Base-by-base conservation (phyloP, 64 coral and sea anemone genomes). In the Cladopsammia gracilis region DNA sequence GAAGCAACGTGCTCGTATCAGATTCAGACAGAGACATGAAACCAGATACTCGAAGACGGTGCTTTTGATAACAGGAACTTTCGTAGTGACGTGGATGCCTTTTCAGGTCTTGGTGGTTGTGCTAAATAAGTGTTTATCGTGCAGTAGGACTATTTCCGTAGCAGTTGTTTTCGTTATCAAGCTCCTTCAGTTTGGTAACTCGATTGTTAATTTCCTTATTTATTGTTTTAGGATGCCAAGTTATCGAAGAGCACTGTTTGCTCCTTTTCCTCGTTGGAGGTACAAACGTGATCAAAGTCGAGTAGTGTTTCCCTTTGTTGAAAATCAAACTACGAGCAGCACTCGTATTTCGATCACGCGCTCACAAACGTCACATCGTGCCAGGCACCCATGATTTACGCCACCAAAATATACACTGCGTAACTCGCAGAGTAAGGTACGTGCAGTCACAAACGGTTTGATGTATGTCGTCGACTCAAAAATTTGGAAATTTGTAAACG, bases 101-200 rank as follows among this genome's bases (percentile, higher is more conserved):
- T 91, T 91, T 58, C 89, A 91, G 62, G 56, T 91, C 11, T 57
- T 91, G 6, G 80, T 91, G 7, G 48, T 91, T n/a, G 89, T 91
- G 0, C 43, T 73, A 12, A 46, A 45, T 46, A 48, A 61, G 19
- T 91, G 65, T 46, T 43, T 57, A 16, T n/a, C 54, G 25, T 51
- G 26, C 22, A 34, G 34, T 34, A 64, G 53, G 6, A 71, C 45
- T 20, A 47, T 61, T 20, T 19, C 67, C 23, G 42, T 73, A 3
- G 7, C 69, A 10, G 89, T 91, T 42, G 64, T 66, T 4, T 23
- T 83, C 18, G 20, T 58, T 57, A 83, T 82, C 1, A 91, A 91
- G 19, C 80, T 91, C n/a, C 68, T 91, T 22, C 89, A 91, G 43
- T 91, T 83, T 14, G 71, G 89, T 4, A 91, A 91, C 18, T 91